A percentile compares a stretch with the other conserved stretches of the same genome.
These are phyloP conservation scores for Corapipo altera DNA, from an alignment of 2,113 vertebrate species.

Conservation along the genomic window DNA sequence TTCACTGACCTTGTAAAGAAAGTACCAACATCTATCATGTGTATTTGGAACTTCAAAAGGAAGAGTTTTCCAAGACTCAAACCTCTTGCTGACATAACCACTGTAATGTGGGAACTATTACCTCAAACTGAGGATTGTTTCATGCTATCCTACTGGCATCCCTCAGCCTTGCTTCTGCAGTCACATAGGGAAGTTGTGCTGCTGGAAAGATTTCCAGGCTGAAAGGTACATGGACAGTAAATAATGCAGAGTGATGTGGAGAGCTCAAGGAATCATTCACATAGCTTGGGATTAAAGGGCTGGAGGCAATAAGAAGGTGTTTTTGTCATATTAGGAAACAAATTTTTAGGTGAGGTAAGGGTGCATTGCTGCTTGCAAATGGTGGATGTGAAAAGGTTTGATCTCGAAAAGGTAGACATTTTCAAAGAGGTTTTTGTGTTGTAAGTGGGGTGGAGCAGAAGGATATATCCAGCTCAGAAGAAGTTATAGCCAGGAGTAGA, in stretches of 20 bases:
- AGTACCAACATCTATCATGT: background rate
- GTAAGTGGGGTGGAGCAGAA: background rate
- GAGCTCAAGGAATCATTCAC: background rate
- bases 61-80: constrained; percentile 16
- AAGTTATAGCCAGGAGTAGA: background rate
- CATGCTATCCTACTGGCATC: background rate
- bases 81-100: background rate
- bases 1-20: constrained; percentile 44
- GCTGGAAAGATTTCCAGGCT: background rate
- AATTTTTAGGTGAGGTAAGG: background rate
- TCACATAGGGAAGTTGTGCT: background rate
- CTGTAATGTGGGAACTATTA: background rate
- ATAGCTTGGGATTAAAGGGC: background rate
- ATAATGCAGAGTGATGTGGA: background rate
- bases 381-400: background rate
- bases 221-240: background rate
- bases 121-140: background rate
- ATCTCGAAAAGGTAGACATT: background rate
- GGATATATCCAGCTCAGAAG: background rate
- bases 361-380: background rate
- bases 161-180: background rate
- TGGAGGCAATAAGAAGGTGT: background rate
- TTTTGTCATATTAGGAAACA: background rate
- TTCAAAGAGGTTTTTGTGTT: background rate
- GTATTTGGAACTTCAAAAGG: background rate